These are phyloP conservation scores for Anas platyrhynchos DNA, from an alignment of 2,113 vertebrate species.

Conservation along the genomic window DNA sequence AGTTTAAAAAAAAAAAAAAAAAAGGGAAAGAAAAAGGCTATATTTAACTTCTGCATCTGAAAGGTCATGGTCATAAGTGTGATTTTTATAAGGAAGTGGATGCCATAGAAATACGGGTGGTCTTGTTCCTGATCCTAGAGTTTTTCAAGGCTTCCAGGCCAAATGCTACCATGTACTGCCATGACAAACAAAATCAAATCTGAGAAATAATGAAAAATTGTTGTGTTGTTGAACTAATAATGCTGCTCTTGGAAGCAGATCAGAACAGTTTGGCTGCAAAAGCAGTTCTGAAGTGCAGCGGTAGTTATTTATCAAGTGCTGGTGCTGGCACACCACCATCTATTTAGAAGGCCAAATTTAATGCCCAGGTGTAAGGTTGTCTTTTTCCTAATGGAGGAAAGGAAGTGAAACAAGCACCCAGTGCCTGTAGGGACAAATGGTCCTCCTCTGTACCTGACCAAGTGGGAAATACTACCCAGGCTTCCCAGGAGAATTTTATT, in stretches of 20 bases:
- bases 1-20: not conserved
- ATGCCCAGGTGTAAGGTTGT: not conserved
- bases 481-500: not conserved
- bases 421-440: not conserved
- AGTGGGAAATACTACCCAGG: not conserved
- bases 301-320: not conserved
- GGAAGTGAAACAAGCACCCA: not conserved
- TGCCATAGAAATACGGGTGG: not conserved
- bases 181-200: not conserved
- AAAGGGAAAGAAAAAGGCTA: not conserved
- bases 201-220: not conserved
- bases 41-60: not conserved
- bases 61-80: not conserved
- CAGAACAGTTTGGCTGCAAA: not conserved
- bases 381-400: not conserved
- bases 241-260: not conserved
- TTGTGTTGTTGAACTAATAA: not conserved
- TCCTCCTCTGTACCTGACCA: not conserved
- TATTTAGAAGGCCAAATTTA: not conserved
- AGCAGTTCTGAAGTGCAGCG: not conserved
- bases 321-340: not conserved
- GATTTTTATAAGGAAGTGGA: not conserved
- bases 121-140: not conserved
- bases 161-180: not conserved
- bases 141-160: not conserved